Base-by-base conservation (phyloP, 2,888 invertebrate species). In the Dynastes hyllus region DNA sequence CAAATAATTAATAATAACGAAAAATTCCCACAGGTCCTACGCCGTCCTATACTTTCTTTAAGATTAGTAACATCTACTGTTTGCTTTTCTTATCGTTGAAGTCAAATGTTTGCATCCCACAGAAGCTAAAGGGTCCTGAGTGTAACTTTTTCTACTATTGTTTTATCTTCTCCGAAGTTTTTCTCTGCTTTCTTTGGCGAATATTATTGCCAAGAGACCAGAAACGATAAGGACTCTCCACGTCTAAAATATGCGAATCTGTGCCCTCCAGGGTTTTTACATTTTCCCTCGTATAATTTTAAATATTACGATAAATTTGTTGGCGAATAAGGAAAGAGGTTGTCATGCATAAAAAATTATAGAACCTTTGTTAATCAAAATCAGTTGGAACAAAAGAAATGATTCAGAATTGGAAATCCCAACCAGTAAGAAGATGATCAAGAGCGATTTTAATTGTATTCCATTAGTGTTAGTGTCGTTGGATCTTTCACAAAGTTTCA, bases 171-270 rank as follows among this genome's bases (percentile, higher is more conserved):
- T 51, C 51, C 45, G 69, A 13, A 27, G 29, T 69, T 69, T 69
- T 69, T 27, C 69, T 69, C n/a, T 29, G 13, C 29, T 29, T 63
- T 29, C 32, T 29, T 63, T 13, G 32, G 32, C 27, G 69, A 27
- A 50, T 51, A 69, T 69, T 69, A 69, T 69, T 51, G 51, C 40
- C 69, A 51, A 69, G 69, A 69, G 69, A 69, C 69, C 50, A 40
- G 22, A 45, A 67, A 66, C 22, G 45, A 67, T 58, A 63, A 63
- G 63, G 29, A 13, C n/a, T 6, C 29, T 63, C 32, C 29, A 29
- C 13, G 2, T 63, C 63, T 63, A 6, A 58, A 58, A 58, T 58
- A 58, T 58, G 22, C 22, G 55, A 22, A 22, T 58, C 22, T 27
- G 22, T 22, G 55, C n/a, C 55, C 55, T 58, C 3, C 55, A 58